A percentile compares a stretch with the other conserved stretches of the same genome.
Evolutionary conservation across 2,797 vertebrate species (phyloP).

Genomic region (Aldrovandia affinis): DNA sequence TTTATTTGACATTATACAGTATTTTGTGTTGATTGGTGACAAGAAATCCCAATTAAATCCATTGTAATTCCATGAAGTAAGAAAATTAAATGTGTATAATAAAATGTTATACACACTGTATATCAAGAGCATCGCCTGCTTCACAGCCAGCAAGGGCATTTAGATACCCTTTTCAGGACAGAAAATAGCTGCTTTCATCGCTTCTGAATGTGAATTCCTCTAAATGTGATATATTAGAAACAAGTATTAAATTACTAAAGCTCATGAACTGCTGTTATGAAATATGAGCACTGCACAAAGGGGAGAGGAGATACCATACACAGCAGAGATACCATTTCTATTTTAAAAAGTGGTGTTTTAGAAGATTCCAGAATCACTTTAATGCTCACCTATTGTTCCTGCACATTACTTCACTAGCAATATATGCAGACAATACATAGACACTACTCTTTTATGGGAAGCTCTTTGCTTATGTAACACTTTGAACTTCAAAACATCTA

Average conservation of each 20-base stretch:
- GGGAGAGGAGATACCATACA: not conserved
- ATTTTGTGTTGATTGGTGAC: too few species aligned
- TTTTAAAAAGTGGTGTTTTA: not conserved
- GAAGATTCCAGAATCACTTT: not conserved
- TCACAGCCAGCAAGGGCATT: conserved; percentile 1
- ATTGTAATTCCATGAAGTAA: too few species aligned
- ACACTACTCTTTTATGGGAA: not conserved
- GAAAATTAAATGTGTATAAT: too few species aligned
- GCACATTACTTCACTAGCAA: not conserved
- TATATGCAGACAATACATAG: not conserved
- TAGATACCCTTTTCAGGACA: not conserved
- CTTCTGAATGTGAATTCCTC: not conserved
- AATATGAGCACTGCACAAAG: not conserved
- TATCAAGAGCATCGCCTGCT: not conserved
- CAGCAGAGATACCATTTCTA: conserved; percentile 13
- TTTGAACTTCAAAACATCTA: not conserved
- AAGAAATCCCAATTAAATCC: too few species aligned
- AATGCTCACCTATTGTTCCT: not conserved
- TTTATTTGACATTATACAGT: too few species aligned
- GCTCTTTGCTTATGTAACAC: not conserved
- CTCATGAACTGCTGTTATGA: conserved; percentile 11
- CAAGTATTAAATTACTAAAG: conserved; percentile 1
- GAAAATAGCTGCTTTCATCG: not conserved
- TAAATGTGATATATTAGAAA: conserved; percentile 21
- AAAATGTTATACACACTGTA: too few species aligned